Base-by-base conservation (phyloP, 2,113 vertebrate genomes). In the Zonotrichia leucophrys region DNA sequence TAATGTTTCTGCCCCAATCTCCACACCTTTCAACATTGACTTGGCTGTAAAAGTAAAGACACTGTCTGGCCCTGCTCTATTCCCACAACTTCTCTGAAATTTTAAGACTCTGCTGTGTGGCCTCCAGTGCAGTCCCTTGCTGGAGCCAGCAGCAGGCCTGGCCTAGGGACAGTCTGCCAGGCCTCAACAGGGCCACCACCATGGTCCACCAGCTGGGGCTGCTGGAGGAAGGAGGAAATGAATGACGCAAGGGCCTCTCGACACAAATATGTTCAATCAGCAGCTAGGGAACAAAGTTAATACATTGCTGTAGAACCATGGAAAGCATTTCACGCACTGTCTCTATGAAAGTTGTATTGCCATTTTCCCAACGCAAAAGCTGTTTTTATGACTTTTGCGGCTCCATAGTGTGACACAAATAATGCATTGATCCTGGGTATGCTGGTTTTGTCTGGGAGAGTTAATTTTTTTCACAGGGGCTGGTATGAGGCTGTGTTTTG, bases 101-200 rank as follows among this genome's bases (percentile, higher is more conserved):
- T 85, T 63, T 35, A 62, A 52, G 18, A 47, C 31, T 11, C 5
- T 49, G 18, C 35, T 28, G 27, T 8, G 27, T 47, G 33, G 44
- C 7, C 11, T 69, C 52, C 42, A 27, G 4, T 12, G 56, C 22
- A 58, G 60, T 35, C 7, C 7, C 25, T 49, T 90, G 27, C 28
- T 79, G 83, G 31, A 85, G 15, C 5, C 35, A 60, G 41, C 55
- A 90, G 20, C 12, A 69, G 52, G 17, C 11, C 46, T 49, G 28
- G 31, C 11, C 12, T 0, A 8, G 12, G 39, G 13, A 27, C 35
- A 30, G 5, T 53, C n/a, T 2, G 0, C 0, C 0, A 18, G 9
- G 19, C 74, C 39, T 83, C 33, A 52, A 8, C 25, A 60, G 15
- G 3, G 37, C 37, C 19, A 33, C 15, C 10, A 15, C 7, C 1